Percentiles rank a stretch among this genome's conserved stretches.
These are phyloP conservation scores for Andinoacara biseriatus DNA, from an alignment of 2,113 vertebrate genomes.

Conservation along the genomic window DNA sequence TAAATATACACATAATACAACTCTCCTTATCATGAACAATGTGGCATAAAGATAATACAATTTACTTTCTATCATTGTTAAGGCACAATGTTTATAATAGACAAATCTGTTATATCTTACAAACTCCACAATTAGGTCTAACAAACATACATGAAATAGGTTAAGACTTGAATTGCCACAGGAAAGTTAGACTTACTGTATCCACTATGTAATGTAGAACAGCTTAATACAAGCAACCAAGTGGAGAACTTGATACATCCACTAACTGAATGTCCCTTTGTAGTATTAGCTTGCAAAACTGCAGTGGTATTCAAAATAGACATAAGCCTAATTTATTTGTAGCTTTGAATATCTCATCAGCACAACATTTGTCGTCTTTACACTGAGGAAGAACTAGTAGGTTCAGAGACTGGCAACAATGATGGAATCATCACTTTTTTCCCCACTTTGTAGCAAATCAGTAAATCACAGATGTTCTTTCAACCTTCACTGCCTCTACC, in stretches of 20 bases:
- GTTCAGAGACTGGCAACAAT: background rate
- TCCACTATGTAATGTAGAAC: background rate
- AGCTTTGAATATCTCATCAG: background rate
- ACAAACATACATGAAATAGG: background rate
- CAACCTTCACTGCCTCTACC: background rate
- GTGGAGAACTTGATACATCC: background rate
- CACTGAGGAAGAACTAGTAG: background rate
- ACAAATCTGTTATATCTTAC: background rate
- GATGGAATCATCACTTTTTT: background rate
- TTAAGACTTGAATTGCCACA: background rate
- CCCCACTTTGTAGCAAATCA: too few species aligned
- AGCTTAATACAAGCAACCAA: background rate
- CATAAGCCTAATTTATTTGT: background rate
- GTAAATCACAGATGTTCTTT: background rate
- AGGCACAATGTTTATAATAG: background rate
- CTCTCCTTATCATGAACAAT: background rate
- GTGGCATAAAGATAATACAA: background rate
- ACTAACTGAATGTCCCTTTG: constrained; percentile 5
- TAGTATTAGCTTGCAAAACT: background rate
- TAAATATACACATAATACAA: background rate
- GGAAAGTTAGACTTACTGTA: background rate
- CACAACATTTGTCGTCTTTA: background rate
- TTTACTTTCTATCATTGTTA: background rate
- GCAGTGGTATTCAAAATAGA: background rate
- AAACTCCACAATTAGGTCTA: background rate